Conservation (phyloP, 2,888 invertebrate species). For the Agriotes lineatus region DNA sequence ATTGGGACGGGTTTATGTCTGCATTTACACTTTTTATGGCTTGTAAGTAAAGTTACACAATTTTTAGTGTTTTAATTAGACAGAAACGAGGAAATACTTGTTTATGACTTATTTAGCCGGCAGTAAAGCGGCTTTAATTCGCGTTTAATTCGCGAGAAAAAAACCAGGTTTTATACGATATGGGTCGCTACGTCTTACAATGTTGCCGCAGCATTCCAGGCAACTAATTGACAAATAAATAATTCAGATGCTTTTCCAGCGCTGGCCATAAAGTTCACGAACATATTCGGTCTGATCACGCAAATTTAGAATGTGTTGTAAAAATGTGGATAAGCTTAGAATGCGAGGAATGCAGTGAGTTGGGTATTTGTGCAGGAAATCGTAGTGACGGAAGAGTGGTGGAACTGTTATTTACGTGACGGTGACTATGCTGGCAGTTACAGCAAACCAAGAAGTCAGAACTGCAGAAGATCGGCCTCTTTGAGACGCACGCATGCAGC, state of each 20-base stretch:
- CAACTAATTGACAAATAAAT: not conserved
- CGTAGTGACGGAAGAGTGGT: not conserved
- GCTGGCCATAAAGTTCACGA: not conserved
- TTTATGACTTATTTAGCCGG: not conserved
- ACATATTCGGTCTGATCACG: not conserved
- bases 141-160: too few species aligned
- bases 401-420: too few species aligned
- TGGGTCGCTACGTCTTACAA: too few species aligned
- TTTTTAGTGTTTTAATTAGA: not conserved
- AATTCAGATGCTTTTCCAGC: not conserved
- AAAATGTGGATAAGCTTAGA: not conserved
- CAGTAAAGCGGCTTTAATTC: too few species aligned
- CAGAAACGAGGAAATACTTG: not conserved
- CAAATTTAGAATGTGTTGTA: slow-evolving; percentile 3
- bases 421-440: not conserved
- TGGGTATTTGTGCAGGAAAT: not conserved
- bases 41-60: not conserved
- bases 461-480: too few species aligned
- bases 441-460: too few species aligned
- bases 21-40: not conserved
- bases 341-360: not conserved
- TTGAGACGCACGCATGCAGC: too few species aligned
- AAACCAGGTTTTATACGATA: too few species aligned
- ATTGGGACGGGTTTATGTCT: too few species aligned
- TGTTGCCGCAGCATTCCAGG: too few species aligned